These are phyloP conservation scores for Calameuta pallipes DNA, from an alignment of 2,888 invertebrate genomes.

Conservation along the genomic window DNA sequence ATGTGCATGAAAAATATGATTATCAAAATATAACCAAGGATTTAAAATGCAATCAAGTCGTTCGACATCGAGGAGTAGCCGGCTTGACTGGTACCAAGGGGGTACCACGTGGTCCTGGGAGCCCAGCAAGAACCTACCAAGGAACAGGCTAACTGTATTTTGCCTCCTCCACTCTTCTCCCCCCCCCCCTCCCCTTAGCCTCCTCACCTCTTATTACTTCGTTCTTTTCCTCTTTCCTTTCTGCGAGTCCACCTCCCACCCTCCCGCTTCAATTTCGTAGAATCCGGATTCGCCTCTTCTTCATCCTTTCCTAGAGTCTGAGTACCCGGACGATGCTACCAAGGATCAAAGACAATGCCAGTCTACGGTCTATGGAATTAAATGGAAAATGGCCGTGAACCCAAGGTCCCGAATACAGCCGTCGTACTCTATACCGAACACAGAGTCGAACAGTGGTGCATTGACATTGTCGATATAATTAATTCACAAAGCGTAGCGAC, in stretches of 20 bases:
- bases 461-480: not conserved
- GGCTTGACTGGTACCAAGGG: slow-evolving; percentile 6
- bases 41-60: not conserved
- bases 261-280: not conserved
- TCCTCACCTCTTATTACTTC: slow-evolving; percentile 1
- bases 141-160: slow-evolving; percentile 44
- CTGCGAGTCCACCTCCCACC: slow-evolving; percentile 3
- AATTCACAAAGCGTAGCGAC: not conserved
- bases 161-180: slow-evolving; percentile 42
- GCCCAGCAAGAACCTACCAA: slow-evolving; percentile 37
- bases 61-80: not conserved
- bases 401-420: not conserved
- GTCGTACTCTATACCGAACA: not conserved
- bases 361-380: not conserved
- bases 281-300: slow-evolving; percentile 18
- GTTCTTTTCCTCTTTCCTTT: slow-evolving; percentile 21
- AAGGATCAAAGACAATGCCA: not conserved
- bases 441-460: not conserved
- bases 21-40: not conserved
- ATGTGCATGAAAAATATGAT: not conserved
- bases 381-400: not conserved
- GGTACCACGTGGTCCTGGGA: not conserved
- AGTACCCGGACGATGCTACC: not conserved
- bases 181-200: slow-evolving; percentile 6
- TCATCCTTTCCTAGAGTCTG: slow-evolving; percentile 2